Conservation (phyloP, 2,113 vertebrate species). For the Seriola rivoliana region DNA sequence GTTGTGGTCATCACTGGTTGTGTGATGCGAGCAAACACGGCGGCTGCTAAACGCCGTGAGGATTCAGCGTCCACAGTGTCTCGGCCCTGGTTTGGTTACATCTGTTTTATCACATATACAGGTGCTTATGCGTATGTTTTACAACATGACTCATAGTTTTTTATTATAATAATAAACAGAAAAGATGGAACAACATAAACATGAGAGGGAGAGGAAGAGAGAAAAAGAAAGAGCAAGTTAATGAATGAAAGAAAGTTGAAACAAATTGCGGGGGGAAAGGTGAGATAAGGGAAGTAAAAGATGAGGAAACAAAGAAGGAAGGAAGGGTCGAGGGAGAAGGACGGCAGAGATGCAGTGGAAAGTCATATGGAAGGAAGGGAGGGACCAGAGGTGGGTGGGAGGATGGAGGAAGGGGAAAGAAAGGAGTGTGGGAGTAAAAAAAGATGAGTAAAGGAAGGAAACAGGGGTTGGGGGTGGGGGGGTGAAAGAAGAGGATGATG, state of each 20-base stretch:
- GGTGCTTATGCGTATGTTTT: no score
- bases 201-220: not conserved
- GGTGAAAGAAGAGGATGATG: no score
- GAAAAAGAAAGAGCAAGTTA: not conserved
- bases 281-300: no score
- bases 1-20: not conserved
- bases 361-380: no score
- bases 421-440: no score
- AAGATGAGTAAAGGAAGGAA: no score
- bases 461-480: no score
- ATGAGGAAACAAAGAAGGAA: not conserved
- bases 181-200: not conserved
- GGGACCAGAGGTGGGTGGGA: no score
- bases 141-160: not conserved
- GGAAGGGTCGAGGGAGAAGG: no score
- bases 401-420: no score
- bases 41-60: not conserved
- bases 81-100: not conserved
- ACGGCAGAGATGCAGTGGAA: no score
- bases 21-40: slow-evolving; percentile 24
- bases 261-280: no score
- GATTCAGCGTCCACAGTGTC: not conserved
- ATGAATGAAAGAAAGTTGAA: not conserved
- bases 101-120: not conserved
- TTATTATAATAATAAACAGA: not conserved